Conservation (phyloP, 2,888 invertebrate genomes). For the Cristatella mucedo region DNA sequence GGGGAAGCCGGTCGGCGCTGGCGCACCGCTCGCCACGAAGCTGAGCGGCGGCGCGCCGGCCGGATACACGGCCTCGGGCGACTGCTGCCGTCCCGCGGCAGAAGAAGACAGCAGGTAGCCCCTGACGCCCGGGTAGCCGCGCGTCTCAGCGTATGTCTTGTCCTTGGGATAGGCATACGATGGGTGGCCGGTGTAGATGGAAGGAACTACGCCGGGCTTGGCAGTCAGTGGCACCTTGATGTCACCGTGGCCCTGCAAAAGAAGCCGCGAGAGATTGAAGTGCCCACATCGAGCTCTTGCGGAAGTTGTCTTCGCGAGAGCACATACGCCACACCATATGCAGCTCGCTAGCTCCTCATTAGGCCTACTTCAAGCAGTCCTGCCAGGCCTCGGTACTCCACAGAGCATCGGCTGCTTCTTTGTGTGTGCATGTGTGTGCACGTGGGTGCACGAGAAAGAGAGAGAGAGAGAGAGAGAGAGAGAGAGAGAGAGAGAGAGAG, state of each 20-base stretch:
- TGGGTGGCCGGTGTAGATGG: conserved; percentile 35
- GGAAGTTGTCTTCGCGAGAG: too few species aligned
- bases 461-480: too few species aligned
- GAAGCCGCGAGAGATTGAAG: too few species aligned
- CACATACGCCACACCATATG: too few species aligned
- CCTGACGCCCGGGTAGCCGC: conserved; percentile 27
- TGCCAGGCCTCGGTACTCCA: too few species aligned
- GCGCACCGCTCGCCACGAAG: conserved; percentile 23
- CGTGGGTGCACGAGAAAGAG: too few species aligned
- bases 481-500: too few species aligned
- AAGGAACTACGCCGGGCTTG: conserved; percentile 25
- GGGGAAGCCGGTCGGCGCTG: conserved; percentile 29
- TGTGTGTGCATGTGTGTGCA: too few species aligned
- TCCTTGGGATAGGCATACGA: conserved; percentile 33
- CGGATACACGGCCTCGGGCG: conserved; percentile 18
- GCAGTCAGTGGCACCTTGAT: conserved; percentile 27
- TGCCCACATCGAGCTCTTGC: too few species aligned
- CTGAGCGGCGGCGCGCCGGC: conserved; percentile 31
- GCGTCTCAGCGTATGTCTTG: conserved; percentile 23
- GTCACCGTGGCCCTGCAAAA: conserved; percentile 26
- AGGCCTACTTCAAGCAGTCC: too few species aligned
- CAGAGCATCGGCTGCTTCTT: too few species aligned
- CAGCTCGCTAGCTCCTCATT: too few species aligned
- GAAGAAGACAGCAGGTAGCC: conserved; percentile 15
- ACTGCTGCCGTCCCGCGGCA: conserved; percentile 12